Conservation (phyloP, 1,140 invertebrate species). For the Conus ventricosus region DNA sequence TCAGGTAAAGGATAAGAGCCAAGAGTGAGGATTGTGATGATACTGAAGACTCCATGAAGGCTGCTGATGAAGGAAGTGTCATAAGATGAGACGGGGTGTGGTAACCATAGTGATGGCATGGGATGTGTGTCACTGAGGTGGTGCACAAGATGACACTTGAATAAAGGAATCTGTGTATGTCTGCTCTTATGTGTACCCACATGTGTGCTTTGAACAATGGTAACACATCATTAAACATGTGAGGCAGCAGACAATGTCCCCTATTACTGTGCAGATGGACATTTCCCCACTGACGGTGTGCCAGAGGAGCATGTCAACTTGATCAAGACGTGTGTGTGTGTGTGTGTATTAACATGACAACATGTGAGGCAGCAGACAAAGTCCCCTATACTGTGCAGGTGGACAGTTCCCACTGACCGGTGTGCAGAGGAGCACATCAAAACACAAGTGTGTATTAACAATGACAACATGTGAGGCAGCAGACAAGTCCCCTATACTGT, state of each 20-base stretch:
- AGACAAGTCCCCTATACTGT: neutral
- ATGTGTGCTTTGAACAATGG: no score
- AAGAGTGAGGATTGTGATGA: no score
- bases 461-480: neutral
- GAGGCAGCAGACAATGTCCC: neutral
- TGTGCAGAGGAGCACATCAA: conserved; percentile 91
- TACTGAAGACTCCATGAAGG: no score
- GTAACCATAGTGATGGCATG: no score
- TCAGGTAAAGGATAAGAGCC: no score
- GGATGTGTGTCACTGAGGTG: no score
- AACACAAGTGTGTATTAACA: conserved; percentile 63
- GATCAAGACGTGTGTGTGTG: conserved; percentile 74
- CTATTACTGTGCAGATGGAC: conserved; percentile 70
- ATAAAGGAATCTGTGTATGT: no score
- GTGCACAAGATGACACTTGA: no score
- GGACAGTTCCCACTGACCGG: conserved; percentile 80
- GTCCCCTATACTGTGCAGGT: conserved; percentile 60
- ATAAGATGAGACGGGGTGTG: no score
- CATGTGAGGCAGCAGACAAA: neutral
- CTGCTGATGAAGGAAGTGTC: no score
- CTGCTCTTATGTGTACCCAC: no score
- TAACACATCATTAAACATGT: no score
- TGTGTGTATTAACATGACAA: neutral
- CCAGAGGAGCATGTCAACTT: conserved; percentile 94
- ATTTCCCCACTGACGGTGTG: conserved; percentile 82